Conservation (phyloP, 2,113 vertebrate genomes). For the Mobula birostris region DNA sequence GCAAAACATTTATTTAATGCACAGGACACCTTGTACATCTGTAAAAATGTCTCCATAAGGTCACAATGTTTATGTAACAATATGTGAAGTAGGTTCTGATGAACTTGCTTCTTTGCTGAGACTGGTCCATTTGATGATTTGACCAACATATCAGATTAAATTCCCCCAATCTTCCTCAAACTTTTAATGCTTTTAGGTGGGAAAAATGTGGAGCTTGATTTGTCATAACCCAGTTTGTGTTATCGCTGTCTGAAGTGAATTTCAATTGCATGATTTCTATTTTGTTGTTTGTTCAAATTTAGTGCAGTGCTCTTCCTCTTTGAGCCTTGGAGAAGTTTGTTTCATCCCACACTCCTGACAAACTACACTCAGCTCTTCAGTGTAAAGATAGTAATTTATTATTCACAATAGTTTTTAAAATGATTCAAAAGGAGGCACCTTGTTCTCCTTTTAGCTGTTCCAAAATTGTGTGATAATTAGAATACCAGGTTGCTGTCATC, state of each 20-base stretch:
- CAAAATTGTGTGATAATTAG: neutral
- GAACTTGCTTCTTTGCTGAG: neutral
- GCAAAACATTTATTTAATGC: neutral
- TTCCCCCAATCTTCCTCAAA: neutral
- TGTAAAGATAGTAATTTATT: conserved; percentile 17
- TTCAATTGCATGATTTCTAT: neutral
- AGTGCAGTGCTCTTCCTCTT: neutral
- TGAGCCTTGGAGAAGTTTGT: neutral
- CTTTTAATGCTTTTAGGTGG: neutral
- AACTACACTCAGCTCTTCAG: neutral
- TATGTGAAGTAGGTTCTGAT: neutral
- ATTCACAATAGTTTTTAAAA: conserved; percentile 17
- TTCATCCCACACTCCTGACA: neutral
- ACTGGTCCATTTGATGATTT: neutral
- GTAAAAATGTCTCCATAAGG: neutral
- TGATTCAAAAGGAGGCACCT: neutral
- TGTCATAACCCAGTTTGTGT: neutral
- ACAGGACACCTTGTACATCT: neutral
- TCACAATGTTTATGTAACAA: too few relatives aligned
- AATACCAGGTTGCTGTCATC: neutral
- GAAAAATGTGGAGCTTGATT: neutral
- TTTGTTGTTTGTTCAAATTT: neutral
- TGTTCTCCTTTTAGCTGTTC: neutral
- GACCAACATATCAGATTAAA: neutral
- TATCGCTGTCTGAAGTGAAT: neutral